Evolutionary conservation across 1,140 invertebrate species (phyloP).

Genomic region (Drosophila auraria): DNA sequence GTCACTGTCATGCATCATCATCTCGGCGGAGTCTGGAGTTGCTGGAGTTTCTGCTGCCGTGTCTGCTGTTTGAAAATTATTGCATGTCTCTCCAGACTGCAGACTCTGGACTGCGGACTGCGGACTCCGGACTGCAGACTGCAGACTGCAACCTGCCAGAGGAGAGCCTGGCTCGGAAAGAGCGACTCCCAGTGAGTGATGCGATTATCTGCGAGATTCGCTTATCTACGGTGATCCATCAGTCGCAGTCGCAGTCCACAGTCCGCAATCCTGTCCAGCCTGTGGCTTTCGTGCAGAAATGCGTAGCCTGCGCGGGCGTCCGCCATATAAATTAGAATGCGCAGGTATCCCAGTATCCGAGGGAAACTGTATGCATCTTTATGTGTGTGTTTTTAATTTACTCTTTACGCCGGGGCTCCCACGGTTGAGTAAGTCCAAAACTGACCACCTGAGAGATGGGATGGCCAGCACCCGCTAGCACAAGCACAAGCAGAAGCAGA

Average conservation of each 20-base stretch:
- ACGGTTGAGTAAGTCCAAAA: conserved; percentile 65
- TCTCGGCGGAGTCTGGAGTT: conserved; percentile 48
- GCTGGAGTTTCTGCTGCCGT: conserved; percentile 25
- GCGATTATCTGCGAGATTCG: conserved; percentile 85
- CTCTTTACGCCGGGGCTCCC: conserved; percentile 68
- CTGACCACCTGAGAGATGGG: conserved; percentile 48
- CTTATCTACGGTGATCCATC: conserved; percentile 85
- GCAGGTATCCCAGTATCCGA: conserved; percentile 43
- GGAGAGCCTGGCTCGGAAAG: conserved; percentile 32
- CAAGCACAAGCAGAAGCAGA: conserved; percentile 31
- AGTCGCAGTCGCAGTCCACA: conserved; percentile 47
- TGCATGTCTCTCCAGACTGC: conserved; percentile 64
- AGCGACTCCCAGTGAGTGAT: conserved; percentile 78
- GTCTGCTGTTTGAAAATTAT: conserved; percentile 76
- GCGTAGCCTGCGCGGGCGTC: conserved; percentile 77
- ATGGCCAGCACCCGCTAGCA: conserved; percentile 73
- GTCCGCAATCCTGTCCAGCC: conserved; percentile 32
- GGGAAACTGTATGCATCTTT: conserved; percentile 14
- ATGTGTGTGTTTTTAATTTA: conserved; percentile 61
- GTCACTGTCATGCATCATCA: conserved; percentile 82
- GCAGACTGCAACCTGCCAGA: conserved; percentile 56
- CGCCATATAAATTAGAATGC: conserved; percentile 80
- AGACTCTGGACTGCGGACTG: conserved; percentile 22
- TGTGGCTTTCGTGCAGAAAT: conserved; percentile 64
- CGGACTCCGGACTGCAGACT: conserved; percentile 17